phyloP scores from a whole-genome alignment of 64 coral and sea anemone species.

The Stichodactyla mertensii region DNA sequence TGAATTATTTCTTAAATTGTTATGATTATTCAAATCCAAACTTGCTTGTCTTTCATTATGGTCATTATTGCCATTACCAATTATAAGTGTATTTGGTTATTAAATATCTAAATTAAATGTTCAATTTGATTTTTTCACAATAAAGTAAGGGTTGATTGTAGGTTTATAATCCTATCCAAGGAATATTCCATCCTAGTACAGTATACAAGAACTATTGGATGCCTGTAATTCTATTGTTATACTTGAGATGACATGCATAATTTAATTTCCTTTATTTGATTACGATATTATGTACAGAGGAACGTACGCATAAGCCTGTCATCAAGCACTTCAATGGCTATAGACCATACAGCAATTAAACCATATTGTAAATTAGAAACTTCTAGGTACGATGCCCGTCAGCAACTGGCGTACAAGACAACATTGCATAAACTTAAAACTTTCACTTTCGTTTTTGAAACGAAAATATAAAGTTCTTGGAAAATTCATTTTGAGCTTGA shows the following conservation, averaged over 20 bases:
- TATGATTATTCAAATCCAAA: too few relatives aligned
- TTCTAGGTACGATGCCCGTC: not conserved
- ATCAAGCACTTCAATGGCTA: not conserved
- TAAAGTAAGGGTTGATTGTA: too few relatives aligned
- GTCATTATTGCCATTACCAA: too few relatives aligned
- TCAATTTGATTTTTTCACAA: too few relatives aligned
- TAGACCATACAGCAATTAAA: not conserved
- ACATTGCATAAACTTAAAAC: not conserved
- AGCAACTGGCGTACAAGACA: not conserved
- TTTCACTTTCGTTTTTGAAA: not conserved
- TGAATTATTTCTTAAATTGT: too few relatives aligned
- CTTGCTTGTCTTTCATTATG: too few relatives aligned
- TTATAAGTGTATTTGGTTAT: too few relatives aligned
- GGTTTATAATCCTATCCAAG: too few relatives aligned
- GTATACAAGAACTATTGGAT: not conserved
- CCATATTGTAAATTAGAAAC: not conserved
- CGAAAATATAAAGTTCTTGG: not conserved
- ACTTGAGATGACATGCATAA: not conserved
- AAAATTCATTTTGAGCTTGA: not conserved
- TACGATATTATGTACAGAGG: not conserved
- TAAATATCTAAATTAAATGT: too few relatives aligned
- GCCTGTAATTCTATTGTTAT: not conserved
- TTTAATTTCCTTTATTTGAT: not conserved
- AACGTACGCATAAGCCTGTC: not conserved
- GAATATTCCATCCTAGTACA: not conserved